Base-by-base conservation (phyloP, 2,888 invertebrate species). In the Machimus atricapillus region DNA sequence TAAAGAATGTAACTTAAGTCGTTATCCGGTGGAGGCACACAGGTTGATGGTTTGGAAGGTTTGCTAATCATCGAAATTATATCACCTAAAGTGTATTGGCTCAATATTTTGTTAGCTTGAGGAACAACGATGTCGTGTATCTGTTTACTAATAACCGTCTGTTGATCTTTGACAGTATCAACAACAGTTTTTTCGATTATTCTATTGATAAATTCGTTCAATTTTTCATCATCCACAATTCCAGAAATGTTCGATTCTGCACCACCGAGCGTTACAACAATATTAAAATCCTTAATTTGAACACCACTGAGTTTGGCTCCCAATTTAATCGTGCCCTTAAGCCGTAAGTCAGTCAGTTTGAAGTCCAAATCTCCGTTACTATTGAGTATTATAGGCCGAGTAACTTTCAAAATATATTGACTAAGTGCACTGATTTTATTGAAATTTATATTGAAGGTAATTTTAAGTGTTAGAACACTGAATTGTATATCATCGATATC, bases 311-410 rank as follows among this genome's bases (percentile, higher is more conserved):
- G 34, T 19, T 76, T 77, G 6, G 77, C 86, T 19, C 19, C 56
- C 19, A 86, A 92, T 85, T 91, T 91, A 89, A 92, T 91, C 56
- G 90, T 88, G 4, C 92, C 92, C 81, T 90, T 78, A 14, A 92
- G 87, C 3, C 89, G 90, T 0, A 92, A 90, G 88, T 91, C 89
- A 19, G 91, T 88, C 82, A 92, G 87, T 3, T 89, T 52, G 16
- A 92, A 90, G 81, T 90, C 89, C 79, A 92, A 40, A 12, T 90
- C 90, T 2, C 91, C 92, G 2, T 88, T 37, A 43, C 91, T 91
- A 2, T 76, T 56, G 9, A 86, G 56, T 16, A 7, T 16, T 9
- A 56, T 1, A 14, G 31, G 37, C n/a, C 52, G 31, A 6, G 46
- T 14, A 12, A 77, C 31, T 19, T 52, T 12, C 37, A 86, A 16